phyloP scores from a whole-genome alignment of 2,113 vertebrate species.

The Microcebus murinus region DNA sequence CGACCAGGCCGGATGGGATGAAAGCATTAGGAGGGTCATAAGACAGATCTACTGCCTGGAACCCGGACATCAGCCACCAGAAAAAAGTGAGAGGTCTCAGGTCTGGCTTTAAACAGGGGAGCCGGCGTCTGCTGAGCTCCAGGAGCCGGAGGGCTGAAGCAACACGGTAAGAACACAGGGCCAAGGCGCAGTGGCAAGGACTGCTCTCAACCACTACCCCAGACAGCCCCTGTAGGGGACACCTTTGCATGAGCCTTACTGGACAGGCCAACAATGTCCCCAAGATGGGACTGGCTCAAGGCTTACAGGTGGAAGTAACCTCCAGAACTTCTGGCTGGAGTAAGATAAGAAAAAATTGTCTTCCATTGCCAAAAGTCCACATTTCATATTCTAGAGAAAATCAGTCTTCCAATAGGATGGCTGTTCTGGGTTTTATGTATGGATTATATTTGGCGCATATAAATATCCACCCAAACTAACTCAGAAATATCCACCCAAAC shows the following conservation, averaged over 20 bases:
- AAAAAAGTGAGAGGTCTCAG: neutral
- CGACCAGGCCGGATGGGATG: neutral
- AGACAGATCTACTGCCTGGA: neutral
- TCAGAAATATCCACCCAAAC: neutral
- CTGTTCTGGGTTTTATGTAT: neutral
- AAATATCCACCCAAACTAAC: neutral
- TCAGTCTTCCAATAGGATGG: neutral
- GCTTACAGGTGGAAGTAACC: neutral
- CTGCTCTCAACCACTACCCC: fast-evolving
- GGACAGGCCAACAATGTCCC: neutral
- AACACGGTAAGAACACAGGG: neutral
- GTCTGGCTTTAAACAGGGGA: neutral
- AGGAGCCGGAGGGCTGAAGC: neutral
- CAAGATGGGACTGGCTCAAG: neutral
- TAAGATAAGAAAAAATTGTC: neutral
- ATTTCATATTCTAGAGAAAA: neutral
- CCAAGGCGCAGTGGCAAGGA: neutral
- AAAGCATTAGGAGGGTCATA: too few species aligned
- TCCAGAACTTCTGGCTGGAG: neutral
- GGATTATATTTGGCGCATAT: neutral
- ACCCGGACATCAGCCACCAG: neutral
- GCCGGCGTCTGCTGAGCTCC: neutral
- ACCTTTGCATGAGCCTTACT: neutral
- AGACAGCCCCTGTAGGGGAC: neutral
- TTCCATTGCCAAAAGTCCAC: neutral